Evolutionary conservation across 2,888 invertebrate species (phyloP), one percentile per base, ranked within the genome.

Genomic region (Synanthedon myopaeformis): DNA sequence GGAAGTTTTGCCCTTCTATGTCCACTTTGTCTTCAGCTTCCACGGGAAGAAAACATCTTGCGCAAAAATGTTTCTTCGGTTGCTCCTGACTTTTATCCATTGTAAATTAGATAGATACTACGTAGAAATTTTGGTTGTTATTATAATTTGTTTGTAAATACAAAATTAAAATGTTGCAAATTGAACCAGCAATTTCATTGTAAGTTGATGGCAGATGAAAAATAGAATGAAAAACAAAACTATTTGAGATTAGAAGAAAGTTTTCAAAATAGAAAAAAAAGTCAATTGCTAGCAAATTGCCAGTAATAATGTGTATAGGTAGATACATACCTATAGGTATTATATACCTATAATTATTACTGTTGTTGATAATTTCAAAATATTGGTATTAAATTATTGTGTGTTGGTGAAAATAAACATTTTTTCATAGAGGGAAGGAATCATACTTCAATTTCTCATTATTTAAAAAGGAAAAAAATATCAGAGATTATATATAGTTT

Each of bases 1-100:
- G 86, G 58, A 84, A 87, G 58, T 74, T 76, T 52, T 86, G 84
- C 17, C 79, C 81, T 54, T 79, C 83, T 8, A 86, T 74, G 52
- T 80, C 79, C 4, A 86, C 76, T 61, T 65, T 76, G 49, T 87
- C 85, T 41, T 76, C 75, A 1, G 67, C 54, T 2, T 79, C 78
- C 11, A 87, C 64, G 0, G 83, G 79, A 41, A 76, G 66, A 60
- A 86, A 86, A 63, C 86, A 87, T 64, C 83, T 69, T 50, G 84
- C 72, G 64, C 86, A 87, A 60, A 76, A 86, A 63, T 76, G 79
- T 70, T 83, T 85, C 60, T 82, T 85, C 50, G 72, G 59, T 53
- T 68, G 66, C 49, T 82, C 82, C 59, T 76, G 71, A 54, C 61
- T 62, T 58, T 71, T 76, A 58, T 79, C 78, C 79, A 81, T 45